Evolutionary conservation across 92 coral and sea anemone genomes (phyloP), one percentile per base, ranked within the genome.

Genomic region (Palythoa caribaeorum): DNA sequence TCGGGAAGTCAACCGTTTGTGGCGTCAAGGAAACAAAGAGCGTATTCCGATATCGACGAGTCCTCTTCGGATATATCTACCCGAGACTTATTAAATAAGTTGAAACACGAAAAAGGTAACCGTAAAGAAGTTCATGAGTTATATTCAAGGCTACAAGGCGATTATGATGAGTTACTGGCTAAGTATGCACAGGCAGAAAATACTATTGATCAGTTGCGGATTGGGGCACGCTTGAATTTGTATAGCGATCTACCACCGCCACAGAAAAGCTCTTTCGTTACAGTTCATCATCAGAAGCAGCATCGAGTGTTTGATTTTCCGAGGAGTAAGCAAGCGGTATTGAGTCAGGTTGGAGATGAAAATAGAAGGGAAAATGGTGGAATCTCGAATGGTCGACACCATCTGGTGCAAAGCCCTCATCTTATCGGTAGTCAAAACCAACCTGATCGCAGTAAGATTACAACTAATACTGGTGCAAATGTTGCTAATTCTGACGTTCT

Each of bases 111-210:
- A 76, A 90, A 90, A 39, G 55, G 80, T 38, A 86, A 71, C 83
- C 87, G 90, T 19, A 88, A 83, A 84, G 96, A 95, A 89, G 88
- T 90, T 0, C 91, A 91, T 84, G 94, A 95, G 80, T 84, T 96
- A 38, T 94, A 95, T 85, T 84, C 91, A 87, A 89, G 98, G 76
- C 89, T 97, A 39, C 98, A 95, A 69, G 90, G 92, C 62, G 98
- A 97, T 48, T 97, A 97, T 92, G 98, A 95, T 84, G 93, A 97
- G 59, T 89, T 97, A 12, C 92, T 97, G 53, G 94, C 95, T 47
- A 92, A 93, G 68, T 93, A 94, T 87, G 99, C 99, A 0, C 97
- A 94, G 87, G 99, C 99, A 39, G 99, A 97, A 89, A 97, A 97
- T 87, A 97, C 98, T 7, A 97, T 97, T 35, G 99, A 97, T 89